A percentile compares a stretch with the other conserved stretches of the same genome.
phyloP scores from a whole-genome alignment of 2,113 vertebrate genomes.

The Antennarius striatus region DNA sequence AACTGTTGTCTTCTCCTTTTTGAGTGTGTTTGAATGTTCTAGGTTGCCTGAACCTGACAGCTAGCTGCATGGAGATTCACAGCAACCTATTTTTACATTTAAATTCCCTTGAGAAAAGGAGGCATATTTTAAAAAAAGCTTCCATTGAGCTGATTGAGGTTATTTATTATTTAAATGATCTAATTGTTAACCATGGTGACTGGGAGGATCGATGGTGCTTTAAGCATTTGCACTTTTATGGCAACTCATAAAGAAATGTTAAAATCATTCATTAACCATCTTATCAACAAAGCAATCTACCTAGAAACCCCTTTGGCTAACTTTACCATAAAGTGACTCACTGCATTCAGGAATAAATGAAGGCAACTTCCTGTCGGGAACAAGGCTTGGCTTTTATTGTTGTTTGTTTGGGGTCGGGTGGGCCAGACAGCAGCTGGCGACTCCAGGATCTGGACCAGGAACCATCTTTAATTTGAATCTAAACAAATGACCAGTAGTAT shows the following conservation, averaged over 20 bases:
- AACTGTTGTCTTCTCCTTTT: too few relatives aligned
- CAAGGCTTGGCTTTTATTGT: conserved; percentile 4
- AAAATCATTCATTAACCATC: neutral
- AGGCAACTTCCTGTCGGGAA: neutral
- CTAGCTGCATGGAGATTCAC: too few relatives aligned
- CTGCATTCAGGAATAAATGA: conserved; percentile 22
- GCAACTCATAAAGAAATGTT: conserved; percentile 3
- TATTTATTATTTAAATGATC: too few relatives aligned
- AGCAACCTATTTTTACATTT: too few relatives aligned
- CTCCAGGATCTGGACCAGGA: neutral
- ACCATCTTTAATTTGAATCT: too few relatives aligned
- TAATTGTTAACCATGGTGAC: conserved; percentile 8
- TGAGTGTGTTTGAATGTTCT: too few relatives aligned
- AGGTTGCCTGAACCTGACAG: too few relatives aligned
- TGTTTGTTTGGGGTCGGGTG: conserved; percentile 4
- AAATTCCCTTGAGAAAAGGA: too few relatives aligned
- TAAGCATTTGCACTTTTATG: conserved; percentile 48
- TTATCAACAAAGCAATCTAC: conserved; percentile 16
- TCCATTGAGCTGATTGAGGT: too few relatives aligned
- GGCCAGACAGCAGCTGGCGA: neutral
- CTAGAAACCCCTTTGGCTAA: conserved; percentile 26
- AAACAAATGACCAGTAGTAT: too few relatives aligned
- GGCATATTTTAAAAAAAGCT: too few relatives aligned
- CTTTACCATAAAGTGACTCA: conserved; percentile 18
- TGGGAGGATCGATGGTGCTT: neutral